Evolutionary conservation across 30 jellyfish, hydroid and myxozoan genomes (phyloP).

Genomic region (Cassiopea andromeda): DNA sequence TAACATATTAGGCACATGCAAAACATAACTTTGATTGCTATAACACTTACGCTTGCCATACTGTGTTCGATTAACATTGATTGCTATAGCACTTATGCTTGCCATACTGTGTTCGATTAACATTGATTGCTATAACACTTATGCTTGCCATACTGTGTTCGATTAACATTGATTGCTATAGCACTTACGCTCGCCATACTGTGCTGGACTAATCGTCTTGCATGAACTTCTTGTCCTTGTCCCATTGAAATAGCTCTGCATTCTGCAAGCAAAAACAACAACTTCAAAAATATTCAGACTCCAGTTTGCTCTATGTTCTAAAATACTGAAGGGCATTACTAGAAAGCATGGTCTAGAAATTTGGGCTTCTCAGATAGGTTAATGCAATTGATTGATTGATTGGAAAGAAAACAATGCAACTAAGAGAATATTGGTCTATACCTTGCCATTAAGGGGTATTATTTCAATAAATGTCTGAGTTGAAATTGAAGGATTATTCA

Average conservation of each 20-base stretch:
- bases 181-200: slow-evolving; percentile 79
- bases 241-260: slow-evolving; percentile 98
- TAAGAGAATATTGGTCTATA: too few species aligned
- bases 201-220: slow-evolving; percentile 90
- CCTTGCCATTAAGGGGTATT: too few species aligned
- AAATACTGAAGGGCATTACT: too few species aligned
- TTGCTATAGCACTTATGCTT: slow-evolving; percentile 50
- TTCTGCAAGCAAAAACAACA: slow-evolving; percentile 35
- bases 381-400: too few species aligned
- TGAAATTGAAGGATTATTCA: too few species aligned
- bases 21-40: background rate
- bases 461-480: too few species aligned
- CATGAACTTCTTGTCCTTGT: slow-evolving; percentile 97
- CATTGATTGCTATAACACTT: slow-evolving; percentile 12
- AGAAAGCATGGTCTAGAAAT: too few species aligned
- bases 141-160: slow-evolving; percentile 85
- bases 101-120: slow-evolving; percentile 84
- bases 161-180: slow-evolving; percentile 19
- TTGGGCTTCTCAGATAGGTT: too few species aligned
- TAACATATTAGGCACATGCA: background rate
- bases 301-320: background rate
- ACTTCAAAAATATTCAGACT: background rate
- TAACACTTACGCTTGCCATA: slow-evolving; percentile 73
- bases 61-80: slow-evolving; percentile 73
- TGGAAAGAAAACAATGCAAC: too few species aligned